Percentiles rank a stretch among this genome's conserved stretches.
phyloP scores from a whole-genome alignment of 2,888 invertebrate species.

The Beris chalybata region DNA sequence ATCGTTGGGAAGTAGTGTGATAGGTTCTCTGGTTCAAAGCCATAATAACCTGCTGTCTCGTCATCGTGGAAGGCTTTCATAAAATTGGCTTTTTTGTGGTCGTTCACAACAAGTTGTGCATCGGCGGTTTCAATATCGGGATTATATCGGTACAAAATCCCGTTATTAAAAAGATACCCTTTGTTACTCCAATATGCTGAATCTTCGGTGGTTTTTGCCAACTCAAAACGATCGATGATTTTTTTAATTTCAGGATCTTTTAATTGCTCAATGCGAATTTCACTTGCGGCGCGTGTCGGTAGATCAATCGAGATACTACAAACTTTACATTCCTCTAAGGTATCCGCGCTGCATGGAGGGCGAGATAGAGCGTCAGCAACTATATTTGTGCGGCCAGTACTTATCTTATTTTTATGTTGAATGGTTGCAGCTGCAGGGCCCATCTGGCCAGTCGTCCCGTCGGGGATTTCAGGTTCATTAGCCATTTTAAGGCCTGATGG shows the following conservation, averaged over 20 bases:
- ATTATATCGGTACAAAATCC: constrained; percentile 1
- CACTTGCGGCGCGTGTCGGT: too few species aligned
- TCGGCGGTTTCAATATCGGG: neutral
- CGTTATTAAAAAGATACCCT: constrained; percentile 32
- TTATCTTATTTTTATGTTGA: constrained; percentile 49
- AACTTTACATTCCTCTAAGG: too few species aligned
- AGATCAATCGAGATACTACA: too few species aligned
- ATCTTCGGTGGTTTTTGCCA: constrained; percentile 33
- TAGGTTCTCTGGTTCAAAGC: neutral
- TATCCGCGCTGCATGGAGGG: too few species aligned
- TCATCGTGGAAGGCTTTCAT: neutral
- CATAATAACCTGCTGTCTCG: neutral
- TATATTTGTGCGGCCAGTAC: constrained; percentile 43
- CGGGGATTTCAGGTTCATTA: constrained; percentile 48
- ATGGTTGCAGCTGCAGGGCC: constrained; percentile 51
- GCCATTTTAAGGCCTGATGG: too few species aligned
- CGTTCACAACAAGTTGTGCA: too few species aligned
- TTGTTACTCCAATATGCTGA: constrained; percentile 27
- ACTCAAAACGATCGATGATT: constrained; percentile 13
- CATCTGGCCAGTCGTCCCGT: constrained; percentile 51
- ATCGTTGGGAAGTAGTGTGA: neutral
- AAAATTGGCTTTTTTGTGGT: neutral
- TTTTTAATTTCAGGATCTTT: too few species aligned
- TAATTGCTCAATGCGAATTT: too few species aligned
- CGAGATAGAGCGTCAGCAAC: constrained; percentile 52